Conservation (phyloP, 1,140 invertebrate species). For the Drosophila fuyamai region DNA sequence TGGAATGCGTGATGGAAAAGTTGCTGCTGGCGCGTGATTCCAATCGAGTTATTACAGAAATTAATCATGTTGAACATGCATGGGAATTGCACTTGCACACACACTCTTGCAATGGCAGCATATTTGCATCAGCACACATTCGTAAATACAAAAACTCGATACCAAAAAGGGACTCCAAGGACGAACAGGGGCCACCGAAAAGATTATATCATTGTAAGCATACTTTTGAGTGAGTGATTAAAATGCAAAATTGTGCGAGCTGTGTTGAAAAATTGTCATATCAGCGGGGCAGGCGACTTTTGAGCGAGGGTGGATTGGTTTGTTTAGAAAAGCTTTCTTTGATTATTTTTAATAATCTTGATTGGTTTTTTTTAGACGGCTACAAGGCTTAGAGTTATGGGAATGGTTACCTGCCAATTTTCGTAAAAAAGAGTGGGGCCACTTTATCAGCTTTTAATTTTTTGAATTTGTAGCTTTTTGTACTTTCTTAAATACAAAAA, state of each 20-base stretch:
- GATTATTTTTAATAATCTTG: too few species aligned
- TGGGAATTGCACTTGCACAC: constrained; percentile 74
- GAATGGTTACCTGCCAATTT: too few species aligned
- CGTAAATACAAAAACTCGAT: constrained; percentile 24
- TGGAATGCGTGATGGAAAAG: constrained; percentile 79
- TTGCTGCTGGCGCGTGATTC: constrained; percentile 81
- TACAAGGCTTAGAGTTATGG: too few species aligned
- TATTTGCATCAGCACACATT: constrained; percentile 64
- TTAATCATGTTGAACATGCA: constrained; percentile 83
- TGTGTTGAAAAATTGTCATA: constrained; percentile 60
- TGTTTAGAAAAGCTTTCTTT: not conserved
- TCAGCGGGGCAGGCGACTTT: not conserved
- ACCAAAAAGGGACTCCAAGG: constrained; percentile 31
- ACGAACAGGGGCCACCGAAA: constrained; percentile 36
- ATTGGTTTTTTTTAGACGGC: too few species aligned
- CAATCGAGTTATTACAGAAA: constrained; percentile 83
- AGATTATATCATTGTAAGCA: constrained; percentile 78
- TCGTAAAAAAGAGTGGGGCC: too few species aligned
- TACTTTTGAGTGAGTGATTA: constrained; percentile 82
- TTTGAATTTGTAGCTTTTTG: too few species aligned
- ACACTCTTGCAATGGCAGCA: constrained; percentile 48
- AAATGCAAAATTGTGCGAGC: constrained; percentile 57
- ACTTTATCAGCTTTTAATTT: too few species aligned
- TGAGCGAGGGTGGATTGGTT: constrained; percentile 3
- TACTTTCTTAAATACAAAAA: too few species aligned